A percentile compares a stretch with the other conserved stretches of the same genome.
These are phyloP conservation scores for Agonopterix subpropinquella DNA, from an alignment of 2,888 invertebrate genomes.

Conservation along the genomic window DNA sequence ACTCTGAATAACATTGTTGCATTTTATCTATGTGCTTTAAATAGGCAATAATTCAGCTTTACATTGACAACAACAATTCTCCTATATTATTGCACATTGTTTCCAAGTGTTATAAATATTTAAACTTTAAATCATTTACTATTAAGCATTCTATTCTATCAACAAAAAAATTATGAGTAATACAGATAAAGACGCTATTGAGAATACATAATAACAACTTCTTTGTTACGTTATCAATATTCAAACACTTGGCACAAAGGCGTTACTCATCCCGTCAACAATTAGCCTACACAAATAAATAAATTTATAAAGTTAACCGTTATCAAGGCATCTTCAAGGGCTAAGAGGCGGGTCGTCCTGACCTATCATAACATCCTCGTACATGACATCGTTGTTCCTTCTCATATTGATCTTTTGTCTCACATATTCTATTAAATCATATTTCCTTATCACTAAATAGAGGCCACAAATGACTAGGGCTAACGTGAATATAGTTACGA, in stretches of 20 bases:
- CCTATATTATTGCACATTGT: not conserved
- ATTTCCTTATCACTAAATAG: constrained; percentile 59
- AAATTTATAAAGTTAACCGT: constrained; percentile 12
- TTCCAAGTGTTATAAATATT: not conserved
- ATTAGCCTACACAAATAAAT: constrained; percentile 14
- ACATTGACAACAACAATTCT: too few relatives aligned
- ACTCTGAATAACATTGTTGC: not conserved
- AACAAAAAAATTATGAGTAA: too few relatives aligned
- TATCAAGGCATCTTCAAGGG: constrained; percentile 37
- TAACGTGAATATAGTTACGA: constrained; percentile 54
- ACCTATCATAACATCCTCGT: constrained; percentile 74
- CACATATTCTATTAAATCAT: constrained; percentile 58
- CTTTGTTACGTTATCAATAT: not conserved
- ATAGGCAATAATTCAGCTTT: constrained; percentile 1
- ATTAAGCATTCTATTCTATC: too few relatives aligned
- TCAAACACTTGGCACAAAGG: not conserved
- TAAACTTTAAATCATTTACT: too few relatives aligned
- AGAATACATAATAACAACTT: too few relatives aligned
- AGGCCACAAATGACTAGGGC: constrained; percentile 54
- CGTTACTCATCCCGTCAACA: constrained; percentile 1
- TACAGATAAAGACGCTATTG: not conserved
- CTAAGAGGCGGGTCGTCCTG: constrained; percentile 69
- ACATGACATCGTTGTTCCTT: constrained; percentile 61
- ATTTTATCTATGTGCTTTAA: not conserved
- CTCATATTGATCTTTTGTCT: constrained; percentile 53